Evolutionary conservation across 2,797 vertebrate genomes (phyloP).

Genomic region (Mormyrus hasselquistii): DNA sequence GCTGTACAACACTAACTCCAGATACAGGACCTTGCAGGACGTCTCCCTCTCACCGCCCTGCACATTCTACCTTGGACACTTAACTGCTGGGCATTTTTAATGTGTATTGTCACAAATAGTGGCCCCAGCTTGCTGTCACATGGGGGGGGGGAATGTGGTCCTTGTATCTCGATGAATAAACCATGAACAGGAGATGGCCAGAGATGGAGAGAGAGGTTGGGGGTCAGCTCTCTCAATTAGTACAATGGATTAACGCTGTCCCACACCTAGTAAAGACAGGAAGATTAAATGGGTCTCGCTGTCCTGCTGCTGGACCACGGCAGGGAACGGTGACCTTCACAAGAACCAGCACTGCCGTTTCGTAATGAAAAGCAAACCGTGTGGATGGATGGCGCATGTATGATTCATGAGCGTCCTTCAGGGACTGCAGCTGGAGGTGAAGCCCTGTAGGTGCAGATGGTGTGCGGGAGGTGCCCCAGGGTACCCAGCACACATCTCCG

Average conservation of each 20-base stretch:
- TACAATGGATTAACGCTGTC: not conserved
- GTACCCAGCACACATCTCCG: not conserved
- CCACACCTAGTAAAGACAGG: not conserved
- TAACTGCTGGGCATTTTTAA: not conserved
- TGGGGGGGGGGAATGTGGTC: not conserved
- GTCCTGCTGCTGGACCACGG: not conserved
- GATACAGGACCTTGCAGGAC: not conserved
- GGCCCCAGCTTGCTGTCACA: not conserved
- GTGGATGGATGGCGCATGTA: not conserved
- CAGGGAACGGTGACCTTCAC: conserved; percentile 1
- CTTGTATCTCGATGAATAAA: not conserved
- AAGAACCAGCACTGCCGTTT: not conserved
- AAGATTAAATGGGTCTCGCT: not conserved
- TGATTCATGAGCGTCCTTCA: not conserved
- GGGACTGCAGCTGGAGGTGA: not conserved
- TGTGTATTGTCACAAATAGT: not conserved
- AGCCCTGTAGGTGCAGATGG: not conserved
- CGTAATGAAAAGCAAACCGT: conserved; percentile 4
- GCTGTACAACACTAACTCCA: not conserved
- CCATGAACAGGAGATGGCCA: not conserved
- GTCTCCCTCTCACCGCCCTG: not conserved
- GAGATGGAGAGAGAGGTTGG: not conserved
- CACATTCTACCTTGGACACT: not conserved
- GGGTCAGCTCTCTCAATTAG: not conserved
- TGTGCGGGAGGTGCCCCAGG: not conserved